These are phyloP conservation scores for Oceanodroma tethys DNA, from an alignment of 2,113 vertebrate species.

Conservation along the genomic window DNA sequence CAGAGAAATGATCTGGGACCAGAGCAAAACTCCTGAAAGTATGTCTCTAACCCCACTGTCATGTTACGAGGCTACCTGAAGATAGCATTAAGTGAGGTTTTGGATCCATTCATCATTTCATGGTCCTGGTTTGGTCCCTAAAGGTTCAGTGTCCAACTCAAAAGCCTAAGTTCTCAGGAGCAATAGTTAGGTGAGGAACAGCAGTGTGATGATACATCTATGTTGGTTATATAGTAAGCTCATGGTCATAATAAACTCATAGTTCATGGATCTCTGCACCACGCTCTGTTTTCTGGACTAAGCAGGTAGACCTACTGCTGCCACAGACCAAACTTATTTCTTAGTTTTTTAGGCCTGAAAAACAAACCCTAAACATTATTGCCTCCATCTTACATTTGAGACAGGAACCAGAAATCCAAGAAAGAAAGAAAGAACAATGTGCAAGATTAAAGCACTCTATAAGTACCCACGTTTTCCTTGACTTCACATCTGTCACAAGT, in stretches of 20 bases:
- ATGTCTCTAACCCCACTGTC: background rate
- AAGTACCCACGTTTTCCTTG: background rate
- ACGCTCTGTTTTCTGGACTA: background rate
- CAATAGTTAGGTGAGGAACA: background rate
- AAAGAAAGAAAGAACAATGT: background rate
- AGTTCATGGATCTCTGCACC: background rate
- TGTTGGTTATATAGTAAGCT: background rate
- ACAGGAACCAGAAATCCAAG: background rate
- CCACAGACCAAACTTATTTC: background rate
- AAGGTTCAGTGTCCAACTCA: background rate
- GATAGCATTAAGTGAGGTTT: background rate
- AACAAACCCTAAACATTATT: background rate
- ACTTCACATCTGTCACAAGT: background rate
- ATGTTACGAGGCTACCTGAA: background rate
- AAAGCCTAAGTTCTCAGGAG: background rate
- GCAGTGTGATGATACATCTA: background rate
- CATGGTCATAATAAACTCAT: background rate
- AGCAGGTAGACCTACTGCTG: background rate
- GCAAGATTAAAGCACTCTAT: background rate
- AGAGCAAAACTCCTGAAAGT: background rate
- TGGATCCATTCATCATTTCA: background rate
- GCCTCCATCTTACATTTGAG: background rate
- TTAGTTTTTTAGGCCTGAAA: background rate
- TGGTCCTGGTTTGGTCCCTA: background rate
- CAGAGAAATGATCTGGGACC: background rate